Conservation (phyloP, 2,888 invertebrate genomes). For the Cryptocheilus praepositus region DNA sequence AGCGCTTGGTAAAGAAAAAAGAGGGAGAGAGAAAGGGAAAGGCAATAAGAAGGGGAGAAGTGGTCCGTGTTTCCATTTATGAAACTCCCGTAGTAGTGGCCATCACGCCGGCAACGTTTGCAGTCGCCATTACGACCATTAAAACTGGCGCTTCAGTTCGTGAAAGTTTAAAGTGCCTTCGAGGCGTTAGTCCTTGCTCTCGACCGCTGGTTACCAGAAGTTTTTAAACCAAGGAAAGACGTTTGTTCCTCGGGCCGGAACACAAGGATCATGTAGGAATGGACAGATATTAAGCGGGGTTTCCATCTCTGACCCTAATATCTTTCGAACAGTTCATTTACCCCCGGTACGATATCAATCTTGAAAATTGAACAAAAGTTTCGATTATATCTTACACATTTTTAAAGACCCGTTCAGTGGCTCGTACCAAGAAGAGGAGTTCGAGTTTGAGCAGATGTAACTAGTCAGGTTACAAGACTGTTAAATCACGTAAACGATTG, state of each 20-base stretch:
- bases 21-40: too few relatives aligned
- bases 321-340: not conserved
- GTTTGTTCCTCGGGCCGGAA: slow-evolving; percentile 22
- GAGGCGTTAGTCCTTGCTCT: slow-evolving; percentile 44
- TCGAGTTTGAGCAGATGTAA: too few relatives aligned
- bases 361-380: too few relatives aligned
- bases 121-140: slow-evolving; percentile 39
- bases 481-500: too few relatives aligned
- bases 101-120: slow-evolving; percentile 10
- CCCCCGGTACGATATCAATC: too few relatives aligned
- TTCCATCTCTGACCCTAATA: not conserved
- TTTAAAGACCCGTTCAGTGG: too few relatives aligned
- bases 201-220: slow-evolving; percentile 42
- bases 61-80: slow-evolving; percentile 28
- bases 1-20: too few relatives aligned
- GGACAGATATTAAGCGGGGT: not conserved
- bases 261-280: not conserved
- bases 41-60: too few relatives aligned
- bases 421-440: too few relatives aligned
- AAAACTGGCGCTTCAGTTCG: slow-evolving; percentile 35
- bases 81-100: slow-evolving; percentile 25
- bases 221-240: slow-evolving; percentile 45
- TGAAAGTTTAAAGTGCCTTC: slow-evolving; percentile 54
- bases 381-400: too few relatives aligned
- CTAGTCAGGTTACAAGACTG: too few relatives aligned